Evolutionary conservation across 2,113 vertebrate genomes (phyloP), one percentile per base, ranked within the genome.

Genomic region (Bettongia penicillata): DNA sequence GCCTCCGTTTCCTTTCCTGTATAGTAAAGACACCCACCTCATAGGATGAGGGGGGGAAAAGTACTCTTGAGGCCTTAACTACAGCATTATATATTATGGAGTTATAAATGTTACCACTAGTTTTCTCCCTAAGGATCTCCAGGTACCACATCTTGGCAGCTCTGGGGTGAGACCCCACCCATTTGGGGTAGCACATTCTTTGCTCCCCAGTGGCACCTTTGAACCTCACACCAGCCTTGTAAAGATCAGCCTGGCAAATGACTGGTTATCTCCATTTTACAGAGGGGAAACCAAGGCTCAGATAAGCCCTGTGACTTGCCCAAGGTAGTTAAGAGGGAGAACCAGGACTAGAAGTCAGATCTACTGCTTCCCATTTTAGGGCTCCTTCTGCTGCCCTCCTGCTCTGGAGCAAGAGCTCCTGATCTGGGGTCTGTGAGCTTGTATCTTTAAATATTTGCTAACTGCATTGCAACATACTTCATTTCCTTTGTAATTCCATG

Each of bases 231-330:
- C 68, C 3, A n/a, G 68, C 68, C 37, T 22, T 43, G 37, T 22
- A 77, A n/a, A 77, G 68, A 22, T 19, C 68, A n/a, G 5, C 16
- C 5, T 23, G 37, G n/a, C 16, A 19, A 43, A 8, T 43, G n/a
- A 23, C n/a, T 84, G 16, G 68, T 9, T 43, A 43, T n/a, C 37
- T 23, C 68, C 68, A 8, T 89, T 97, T 90, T 93, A 57, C 52
- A 48, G 94, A 91, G 95, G 94, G 93, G 92, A 97, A 97, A 96
- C 93, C 53, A 93, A 97, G 96, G 53, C 84, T 50, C 53, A 93
- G 90, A 93, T 89, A 53, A 93, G 84, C 22, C 9, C 26, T 51
- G 53, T n/a, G 91, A 68, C 90, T 92, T 94, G 92, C 22, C 89
- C 23, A 68, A 84, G 52, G 89, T 53, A 94, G 53, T 52, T 92